Conservation (phyloP, 2,113 vertebrate genomes). For the Chelonoidis abingdonii region DNA sequence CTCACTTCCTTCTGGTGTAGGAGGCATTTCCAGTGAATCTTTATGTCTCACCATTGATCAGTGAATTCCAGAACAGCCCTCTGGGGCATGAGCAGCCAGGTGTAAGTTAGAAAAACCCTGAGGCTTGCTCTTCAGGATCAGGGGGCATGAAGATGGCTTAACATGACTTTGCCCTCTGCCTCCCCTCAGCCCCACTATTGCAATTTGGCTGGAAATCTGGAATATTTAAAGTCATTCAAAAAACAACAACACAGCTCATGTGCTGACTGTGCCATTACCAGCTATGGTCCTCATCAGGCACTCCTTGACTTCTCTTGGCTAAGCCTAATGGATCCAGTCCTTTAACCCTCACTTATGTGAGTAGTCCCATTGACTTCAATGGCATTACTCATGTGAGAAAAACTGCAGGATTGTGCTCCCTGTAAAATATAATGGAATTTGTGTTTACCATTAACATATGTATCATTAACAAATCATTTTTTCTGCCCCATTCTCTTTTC, state of each 20-base stretch:
- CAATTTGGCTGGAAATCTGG: background rate
- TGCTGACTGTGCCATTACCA: background rate
- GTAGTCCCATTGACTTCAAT: background rate
- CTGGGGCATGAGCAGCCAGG: background rate
- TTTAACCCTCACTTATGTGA: background rate
- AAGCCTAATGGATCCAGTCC: background rate
- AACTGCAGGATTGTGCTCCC: background rate
- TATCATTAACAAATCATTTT: background rate
- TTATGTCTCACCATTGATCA: rapidly evolving
- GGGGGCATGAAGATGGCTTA: background rate
- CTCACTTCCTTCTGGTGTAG: rapidly evolving
- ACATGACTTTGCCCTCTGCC: background rate
- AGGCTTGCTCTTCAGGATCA: background rate
- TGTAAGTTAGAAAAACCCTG: background rate
- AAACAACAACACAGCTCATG: background rate
- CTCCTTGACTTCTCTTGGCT: background rate
- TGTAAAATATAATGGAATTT: background rate
- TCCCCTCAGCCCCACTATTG: rapidly evolving
- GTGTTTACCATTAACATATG: background rate
- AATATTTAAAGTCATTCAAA: background rate
- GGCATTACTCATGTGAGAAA: background rate
- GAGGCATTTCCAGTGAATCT: rapidly evolving
- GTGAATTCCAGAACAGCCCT: background rate
- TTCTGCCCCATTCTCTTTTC: background rate
- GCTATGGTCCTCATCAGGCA: background rate